Base-by-base conservation (phyloP, 1,140 invertebrate genomes). In the Eciton burchellii region DNA sequence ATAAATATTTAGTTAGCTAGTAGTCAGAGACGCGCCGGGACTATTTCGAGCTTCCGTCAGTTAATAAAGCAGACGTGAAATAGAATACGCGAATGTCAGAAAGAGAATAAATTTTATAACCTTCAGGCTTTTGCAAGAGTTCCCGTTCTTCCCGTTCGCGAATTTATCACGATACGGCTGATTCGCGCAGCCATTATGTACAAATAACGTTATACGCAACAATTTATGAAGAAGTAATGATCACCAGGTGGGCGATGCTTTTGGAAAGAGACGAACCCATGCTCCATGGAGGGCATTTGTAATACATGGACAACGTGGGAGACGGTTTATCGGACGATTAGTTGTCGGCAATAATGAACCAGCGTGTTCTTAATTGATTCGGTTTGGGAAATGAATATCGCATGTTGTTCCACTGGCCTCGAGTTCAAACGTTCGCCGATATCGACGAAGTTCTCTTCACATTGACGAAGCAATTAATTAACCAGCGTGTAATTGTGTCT, bases 401-500 rank as follows among this genome's bases (percentile, higher is more conserved):
- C n/a, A 11, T n/a, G 41, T 21, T 24, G 16, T 6, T 2, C 35
- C 56, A 59, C 24, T n/a, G 26, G 12, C 1, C 12, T 65, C 16
- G 19, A 21, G n/a, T 14, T 45, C 41, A 11, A 47, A 21, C 45
- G 11, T 45, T 8, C 41, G n/a, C 14, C 43, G 62, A 45, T 65
- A 65, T 65, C 41, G 19, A 35, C 6, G 35, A 47, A 21, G 19
- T 65, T 47, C 41, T n/a, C 26, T 35, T 60, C 41, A 45, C 19
- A 5, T 65, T 9, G 62, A 45, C 41, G 41, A 65, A 45, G 47
- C 70, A 72, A 57, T 72, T 70, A 70, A 52, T 70, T 72, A 57
- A 72, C 41, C 52, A 11, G 35, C 19, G 5, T 41, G 56, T 57
- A 72, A 57, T 57, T 54, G 5, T 41, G 70, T 2, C 29, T 29